phyloP scores from a whole-genome alignment of 1,140 invertebrate species.

The Brachionus calyciflorus region DNA sequence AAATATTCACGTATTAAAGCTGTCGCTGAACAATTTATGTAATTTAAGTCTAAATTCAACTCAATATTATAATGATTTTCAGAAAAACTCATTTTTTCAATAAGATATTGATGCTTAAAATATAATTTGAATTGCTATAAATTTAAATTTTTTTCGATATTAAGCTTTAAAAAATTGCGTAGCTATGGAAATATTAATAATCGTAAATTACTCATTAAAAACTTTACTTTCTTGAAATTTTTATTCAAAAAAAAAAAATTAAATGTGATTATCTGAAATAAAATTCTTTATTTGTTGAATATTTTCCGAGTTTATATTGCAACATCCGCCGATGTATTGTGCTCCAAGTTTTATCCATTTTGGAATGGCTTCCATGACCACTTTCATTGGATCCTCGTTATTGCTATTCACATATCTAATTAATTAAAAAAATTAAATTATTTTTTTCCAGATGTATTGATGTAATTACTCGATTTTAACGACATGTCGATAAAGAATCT shows the following conservation, averaged over 20 bases:
- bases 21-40: constrained; percentile 28
- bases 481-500: too few species aligned
- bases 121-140: not conserved
- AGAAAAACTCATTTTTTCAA: not conserved
- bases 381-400: constrained; percentile 62
- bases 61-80: not conserved
- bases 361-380: constrained; percentile 65
- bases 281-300: not conserved
- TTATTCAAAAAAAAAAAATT: too few species aligned
- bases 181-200: constrained; percentile 3
- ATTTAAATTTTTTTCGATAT: not conserved
- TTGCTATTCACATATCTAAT: constrained; percentile 57
- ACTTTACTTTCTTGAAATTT: constrained; percentile 18
- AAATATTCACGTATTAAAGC: constrained; percentile 36
- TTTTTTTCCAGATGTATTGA: too few species aligned
- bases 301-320: constrained; percentile 52
- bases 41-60: constrained; percentile 37
- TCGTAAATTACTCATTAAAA: constrained; percentile 13
- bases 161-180: constrained; percentile 9
- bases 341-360: constrained; percentile 72
- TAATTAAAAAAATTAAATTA: constrained; percentile 58
- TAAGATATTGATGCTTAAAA: constrained; percentile 17
- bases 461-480: too few species aligned
- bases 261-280: not conserved
- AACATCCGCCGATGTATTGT: constrained; percentile 74